Evolutionary conservation across 2,888 invertebrate species (phyloP).

Genomic region (Pinctada fucata): DNA sequence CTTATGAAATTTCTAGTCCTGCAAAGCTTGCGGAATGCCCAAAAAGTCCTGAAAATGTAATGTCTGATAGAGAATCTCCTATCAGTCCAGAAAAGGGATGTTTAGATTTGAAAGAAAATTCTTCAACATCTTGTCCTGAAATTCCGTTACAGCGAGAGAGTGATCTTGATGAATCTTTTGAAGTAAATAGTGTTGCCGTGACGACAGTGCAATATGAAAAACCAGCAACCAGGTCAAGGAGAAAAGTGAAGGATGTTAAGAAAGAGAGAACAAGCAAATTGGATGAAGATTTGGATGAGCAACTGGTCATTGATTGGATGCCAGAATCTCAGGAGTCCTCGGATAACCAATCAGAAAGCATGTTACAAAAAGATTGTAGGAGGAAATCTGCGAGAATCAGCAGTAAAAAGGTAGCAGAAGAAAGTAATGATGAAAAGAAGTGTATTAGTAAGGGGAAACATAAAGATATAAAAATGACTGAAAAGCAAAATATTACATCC

Average conservation of each 20-base stretch:
- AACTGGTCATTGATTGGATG: neutral
- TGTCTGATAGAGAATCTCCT: constrained; percentile 14
- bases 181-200: neutral
- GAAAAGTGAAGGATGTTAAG: neutral
- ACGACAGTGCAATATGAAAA: neutral
- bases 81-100: constrained; percentile 13
- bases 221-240: neutral
- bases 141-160: constrained; percentile 40
- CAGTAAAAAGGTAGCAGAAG: no score
- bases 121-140: constrained; percentile 21
- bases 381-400: neutral
- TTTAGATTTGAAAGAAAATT: neutral
- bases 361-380: neutral
- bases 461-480: neutral
- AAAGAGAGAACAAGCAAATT: neutral
- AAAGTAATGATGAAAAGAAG: neutral
- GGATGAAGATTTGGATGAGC: neutral
- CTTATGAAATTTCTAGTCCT: constrained; percentile 3
- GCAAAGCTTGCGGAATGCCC: neutral
- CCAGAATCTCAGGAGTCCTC: neutral
- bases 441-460: neutral
- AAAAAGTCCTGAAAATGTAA: neutral
- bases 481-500: neutral
- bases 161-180: neutral
- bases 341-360: neutral